A percentile compares a stretch with the other conserved stretches of the same genome.
Conservation (phyloP, 2,113 vertebrate genomes). For the Nannobrachium achirus region DNA sequence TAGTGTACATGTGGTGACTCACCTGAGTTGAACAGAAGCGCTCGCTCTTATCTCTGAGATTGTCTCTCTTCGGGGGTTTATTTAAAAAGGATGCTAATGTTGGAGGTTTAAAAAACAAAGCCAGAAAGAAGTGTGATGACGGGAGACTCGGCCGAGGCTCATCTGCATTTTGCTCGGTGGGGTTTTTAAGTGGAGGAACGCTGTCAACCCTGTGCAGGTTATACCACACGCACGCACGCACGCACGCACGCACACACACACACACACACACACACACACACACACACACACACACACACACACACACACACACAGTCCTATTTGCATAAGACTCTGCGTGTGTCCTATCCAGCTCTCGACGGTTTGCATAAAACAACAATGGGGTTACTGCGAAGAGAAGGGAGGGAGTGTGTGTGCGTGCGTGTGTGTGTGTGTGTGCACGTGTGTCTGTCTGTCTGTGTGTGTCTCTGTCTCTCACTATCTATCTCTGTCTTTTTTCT, state of each 20-base stretch:
- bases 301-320: conserved; percentile 48
- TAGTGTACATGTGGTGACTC: too few relatives aligned
- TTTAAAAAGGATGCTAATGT: background rate
- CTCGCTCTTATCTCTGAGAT: background rate
- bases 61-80: background rate
- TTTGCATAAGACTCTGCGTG: conserved; percentile 82
- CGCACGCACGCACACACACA: too few relatives aligned
- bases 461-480: background rate
- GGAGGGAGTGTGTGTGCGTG: conserved; percentile 26
- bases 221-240: too few relatives aligned
- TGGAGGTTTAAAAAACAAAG: background rate
- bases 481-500: too few relatives aligned
- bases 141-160: conserved; percentile 33
- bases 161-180: conserved; percentile 59
- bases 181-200: conserved; percentile 44
- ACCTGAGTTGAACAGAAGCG: too few relatives aligned
- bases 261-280: too few relatives aligned
- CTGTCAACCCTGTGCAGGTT: conserved; percentile 47
- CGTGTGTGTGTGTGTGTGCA: conserved; percentile 11
- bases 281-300: conserved; percentile 12
- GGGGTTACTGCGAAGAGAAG: conserved; percentile 53
- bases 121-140: too few relatives aligned
- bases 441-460: conserved; percentile 6
- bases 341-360: conserved; percentile 76
- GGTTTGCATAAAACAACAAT: conserved; percentile 85